phyloP scores from a whole-genome alignment of 2,797 vertebrate genomes.

The Microctenopoma steveboyesi region DNA sequence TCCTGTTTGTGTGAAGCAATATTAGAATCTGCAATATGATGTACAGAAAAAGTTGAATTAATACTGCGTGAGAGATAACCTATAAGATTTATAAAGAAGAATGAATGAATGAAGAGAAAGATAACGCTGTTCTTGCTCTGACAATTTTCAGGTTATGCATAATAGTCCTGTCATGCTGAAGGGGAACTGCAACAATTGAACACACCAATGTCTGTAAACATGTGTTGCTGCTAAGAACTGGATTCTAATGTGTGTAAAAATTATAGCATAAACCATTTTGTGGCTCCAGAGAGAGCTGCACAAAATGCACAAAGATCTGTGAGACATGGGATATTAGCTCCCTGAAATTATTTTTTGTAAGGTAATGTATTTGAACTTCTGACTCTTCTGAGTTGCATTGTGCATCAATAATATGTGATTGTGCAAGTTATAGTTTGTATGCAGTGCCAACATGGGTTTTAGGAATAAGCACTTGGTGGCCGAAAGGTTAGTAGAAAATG shows the following conservation, averaged over 20 bases:
- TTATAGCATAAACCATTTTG: background rate
- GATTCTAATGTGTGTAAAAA: background rate
- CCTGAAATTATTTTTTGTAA: no score
- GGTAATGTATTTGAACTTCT: background rate
- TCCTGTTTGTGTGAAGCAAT: slow-evolving; percentile 5
- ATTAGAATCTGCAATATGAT: background rate
- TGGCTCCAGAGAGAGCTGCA: background rate
- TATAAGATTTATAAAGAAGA: slow-evolving; percentile 13
- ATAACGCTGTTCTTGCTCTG: background rate
- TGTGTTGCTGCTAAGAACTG: no score
- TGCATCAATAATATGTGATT: background rate
- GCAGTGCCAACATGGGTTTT: no score
- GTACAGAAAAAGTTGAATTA: background rate
- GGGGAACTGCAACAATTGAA: no score
- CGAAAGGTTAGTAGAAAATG: no score
- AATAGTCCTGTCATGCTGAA: background rate
- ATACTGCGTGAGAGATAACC: slow-evolving; percentile 15
- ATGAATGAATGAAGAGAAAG: background rate
- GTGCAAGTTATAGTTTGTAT: no score
- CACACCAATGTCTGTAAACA: background rate
- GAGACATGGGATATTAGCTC: no score
- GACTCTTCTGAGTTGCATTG: background rate
- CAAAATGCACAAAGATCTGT: background rate
- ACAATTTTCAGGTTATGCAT: background rate
- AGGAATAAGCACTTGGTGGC: no score